These are phyloP conservation scores for Notechis scutatus DNA, from an alignment of 2,113 vertebrate genomes.

Conservation along the genomic window DNA sequence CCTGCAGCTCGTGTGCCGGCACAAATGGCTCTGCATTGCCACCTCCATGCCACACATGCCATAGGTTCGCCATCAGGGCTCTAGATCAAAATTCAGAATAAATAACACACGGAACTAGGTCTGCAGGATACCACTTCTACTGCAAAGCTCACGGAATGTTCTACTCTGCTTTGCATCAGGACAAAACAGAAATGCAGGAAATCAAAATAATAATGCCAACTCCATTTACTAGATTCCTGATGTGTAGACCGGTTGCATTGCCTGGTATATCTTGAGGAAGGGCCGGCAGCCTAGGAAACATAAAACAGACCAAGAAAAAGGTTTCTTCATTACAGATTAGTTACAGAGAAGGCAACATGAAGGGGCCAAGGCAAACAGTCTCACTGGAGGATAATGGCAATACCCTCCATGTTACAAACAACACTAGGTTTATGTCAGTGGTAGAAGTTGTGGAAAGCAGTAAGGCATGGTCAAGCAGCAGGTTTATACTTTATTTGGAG, in stretches of 20 bases:
- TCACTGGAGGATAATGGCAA: background rate
- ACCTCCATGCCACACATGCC: too few species aligned
- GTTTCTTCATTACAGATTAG: conserved; percentile 38
- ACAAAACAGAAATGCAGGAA: background rate
- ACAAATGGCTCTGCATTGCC: too few species aligned
- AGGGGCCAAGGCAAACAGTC: conserved; percentile 6
- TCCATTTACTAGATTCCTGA: conserved; percentile 95
- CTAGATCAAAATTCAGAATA: background rate
- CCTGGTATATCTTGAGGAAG: conserved; percentile 98
- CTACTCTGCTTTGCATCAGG: background rate
- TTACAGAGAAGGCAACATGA: conserved; percentile 48
- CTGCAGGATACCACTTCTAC: background rate
- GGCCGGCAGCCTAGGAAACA: conserved; percentile 88
- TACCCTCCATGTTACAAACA: background rate
- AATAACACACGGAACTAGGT: background rate
- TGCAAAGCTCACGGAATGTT: background rate
- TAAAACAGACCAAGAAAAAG: conserved; percentile 38
- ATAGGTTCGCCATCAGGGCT: too few species aligned
- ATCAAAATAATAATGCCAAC: background rate
- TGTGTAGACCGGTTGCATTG: conserved; percentile 98
- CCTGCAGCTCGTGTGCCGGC: too few species aligned
- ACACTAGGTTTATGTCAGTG: background rate
- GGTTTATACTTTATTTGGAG: background rate
- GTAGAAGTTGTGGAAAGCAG: background rate
- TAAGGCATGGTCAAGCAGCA: background rate